Evolutionary conservation across 2,113 vertebrate genomes (phyloP), one percentile per base, ranked within the genome.

Genomic region (Chascanopsetta lugubris): DNA sequence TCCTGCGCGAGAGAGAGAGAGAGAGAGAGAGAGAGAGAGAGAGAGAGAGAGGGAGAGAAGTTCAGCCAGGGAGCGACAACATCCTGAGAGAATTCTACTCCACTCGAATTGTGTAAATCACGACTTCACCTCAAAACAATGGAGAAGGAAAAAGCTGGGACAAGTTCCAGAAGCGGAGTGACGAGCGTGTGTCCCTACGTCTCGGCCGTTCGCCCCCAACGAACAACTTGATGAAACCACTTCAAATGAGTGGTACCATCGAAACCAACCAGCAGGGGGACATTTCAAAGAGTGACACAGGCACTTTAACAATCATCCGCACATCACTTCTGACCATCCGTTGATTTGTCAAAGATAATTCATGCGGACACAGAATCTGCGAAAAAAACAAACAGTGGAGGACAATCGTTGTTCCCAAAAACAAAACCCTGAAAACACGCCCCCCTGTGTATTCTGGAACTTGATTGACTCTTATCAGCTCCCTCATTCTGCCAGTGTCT

Each of bases 1-100:
- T 99, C 97, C 97, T 99, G 74, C n/a, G n/a, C n/a, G 11, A 60
- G 22, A 86, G 7, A 67, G 34, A 32, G 65, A 66, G 64, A 80
- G 20, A 22, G 0, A 25, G 7, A 54, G 11, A 1, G 3, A 17
- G 11, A 60, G 22, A 86, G 7, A 67, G 11, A 60, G 22, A 86
- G 7, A 67, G 34, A 32, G 65, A 66, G 64, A 80, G 20, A 22
- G 0, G 26, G 7, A 54, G 11, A 1, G 3, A 17, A 1, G 43
- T 61, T 84, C 29, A 83, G 34, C 26, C 27, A n/a, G 24, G 48
- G 21, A 4, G 58, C 2, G 12, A 43, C 1, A 53, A 66, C 46
- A 69, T 30, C 25, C 38, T 18, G 32, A 43, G 10, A 54, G 38
- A 75, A 20, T 25, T 68, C 29, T 8, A 10, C 30, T 3, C 30